These are phyloP conservation scores for Sylvietta virens DNA, from an alignment of 2,113 vertebrate species.

Conservation along the genomic window DNA sequence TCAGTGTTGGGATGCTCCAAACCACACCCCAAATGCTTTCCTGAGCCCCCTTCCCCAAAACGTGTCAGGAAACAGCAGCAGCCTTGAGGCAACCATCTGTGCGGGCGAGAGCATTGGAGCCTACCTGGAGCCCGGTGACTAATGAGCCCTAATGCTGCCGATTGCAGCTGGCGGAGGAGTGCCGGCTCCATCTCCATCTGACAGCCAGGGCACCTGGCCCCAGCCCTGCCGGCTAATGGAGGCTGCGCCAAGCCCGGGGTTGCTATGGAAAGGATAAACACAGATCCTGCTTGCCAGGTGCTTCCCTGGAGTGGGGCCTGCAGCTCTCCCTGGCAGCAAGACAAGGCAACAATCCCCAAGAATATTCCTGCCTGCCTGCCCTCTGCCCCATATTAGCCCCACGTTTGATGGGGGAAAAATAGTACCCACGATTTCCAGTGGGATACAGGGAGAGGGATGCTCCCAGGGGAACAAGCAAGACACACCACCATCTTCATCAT, in stretches of 20 bases:
- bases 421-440: rapidly evolving
- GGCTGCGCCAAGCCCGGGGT: neutral
- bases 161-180: neutral
- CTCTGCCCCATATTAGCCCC: neutral
- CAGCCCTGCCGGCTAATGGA: neutral
- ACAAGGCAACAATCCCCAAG: neutral
- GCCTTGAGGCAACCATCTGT: neutral
- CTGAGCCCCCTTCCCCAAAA: neutral
- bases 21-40: neutral
- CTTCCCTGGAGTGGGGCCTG: neutral
- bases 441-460: neutral
- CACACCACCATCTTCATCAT: rapidly evolving
- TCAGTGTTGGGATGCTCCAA: rapidly evolving
- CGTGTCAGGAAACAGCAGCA: neutral
- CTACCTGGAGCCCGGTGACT: neutral
- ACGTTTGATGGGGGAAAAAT: neutral
- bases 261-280: slow-evolving; percentile 36
- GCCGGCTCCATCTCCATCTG: neutral
- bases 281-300: neutral
- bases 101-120: neutral
- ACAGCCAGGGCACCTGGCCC: neutral
- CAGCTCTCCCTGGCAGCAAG: neutral
- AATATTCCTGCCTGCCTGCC: neutral
- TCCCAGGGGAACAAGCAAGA: neutral
- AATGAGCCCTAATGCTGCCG: slow-evolving; percentile 35